Conservation (phyloP, 2,888 invertebrate species). For the Drosophila dives region DNA sequence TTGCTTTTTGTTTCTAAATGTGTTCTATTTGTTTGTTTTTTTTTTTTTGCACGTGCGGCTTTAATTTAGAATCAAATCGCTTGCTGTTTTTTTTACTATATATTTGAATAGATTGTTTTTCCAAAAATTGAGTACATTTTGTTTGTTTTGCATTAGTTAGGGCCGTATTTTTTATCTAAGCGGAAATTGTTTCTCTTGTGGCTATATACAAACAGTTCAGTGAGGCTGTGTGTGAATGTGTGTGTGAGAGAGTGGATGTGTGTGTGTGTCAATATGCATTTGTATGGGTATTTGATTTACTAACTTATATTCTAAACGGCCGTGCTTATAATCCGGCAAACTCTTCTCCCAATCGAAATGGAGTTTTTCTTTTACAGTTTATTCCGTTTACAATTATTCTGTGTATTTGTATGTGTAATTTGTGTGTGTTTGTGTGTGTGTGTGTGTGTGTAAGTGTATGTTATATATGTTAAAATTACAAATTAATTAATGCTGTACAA, state of each 20-base stretch:
- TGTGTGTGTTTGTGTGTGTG: slow-evolving; percentile 17
- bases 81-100: slow-evolving; percentile 11
- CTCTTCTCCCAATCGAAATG: slow-evolving; percentile 24
- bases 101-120: slow-evolving; percentile 39
- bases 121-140: slow-evolving; percentile 28
- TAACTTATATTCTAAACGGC: slow-evolving; percentile 76
- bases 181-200: slow-evolving; percentile 64
- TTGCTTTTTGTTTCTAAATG: slow-evolving; percentile 21
- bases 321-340: slow-evolving; percentile 42
- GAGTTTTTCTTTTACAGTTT: slow-evolving; percentile 15
- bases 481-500: slow-evolving; percentile 79
- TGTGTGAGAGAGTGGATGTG: slow-evolving; percentile 15
- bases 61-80: slow-evolving; percentile 74
- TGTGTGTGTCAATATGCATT: slow-evolving; percentile 13
- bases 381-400: slow-evolving; percentile 35
- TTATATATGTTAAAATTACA: slow-evolving; percentile 58
- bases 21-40: slow-evolving; percentile 2
- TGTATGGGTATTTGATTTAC: slow-evolving; percentile 67
- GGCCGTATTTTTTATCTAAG: slow-evolving; percentile 72
- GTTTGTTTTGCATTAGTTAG: slow-evolving; percentile 56
- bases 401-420: slow-evolving; percentile 21
- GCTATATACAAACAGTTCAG: slow-evolving; percentile 59
- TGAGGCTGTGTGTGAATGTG: slow-evolving; percentile 20
- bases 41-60: slow-evolving; percentile 33
- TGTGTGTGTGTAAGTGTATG: slow-evolving; percentile 1